These are phyloP conservation scores for Mantis religiosa DNA, from an alignment of 2,888 invertebrate genomes.

Conservation along the genomic window DNA sequence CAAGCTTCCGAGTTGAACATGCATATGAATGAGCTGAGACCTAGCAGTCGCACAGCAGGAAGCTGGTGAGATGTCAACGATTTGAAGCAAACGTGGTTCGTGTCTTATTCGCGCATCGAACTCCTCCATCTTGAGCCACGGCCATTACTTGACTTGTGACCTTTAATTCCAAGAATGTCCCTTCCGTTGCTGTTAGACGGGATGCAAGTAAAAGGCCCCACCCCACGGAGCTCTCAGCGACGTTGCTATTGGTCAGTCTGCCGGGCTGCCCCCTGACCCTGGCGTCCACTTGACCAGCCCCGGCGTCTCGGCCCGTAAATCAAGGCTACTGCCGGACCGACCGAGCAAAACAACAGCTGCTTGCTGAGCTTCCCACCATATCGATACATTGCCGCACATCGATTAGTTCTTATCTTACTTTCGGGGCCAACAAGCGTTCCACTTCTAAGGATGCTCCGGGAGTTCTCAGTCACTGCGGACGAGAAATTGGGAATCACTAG, in stretches of 20 bases:
- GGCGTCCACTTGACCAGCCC: slow-evolving; percentile 13
- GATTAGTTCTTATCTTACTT: too few species aligned
- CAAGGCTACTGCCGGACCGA: slow-evolving; percentile 1
- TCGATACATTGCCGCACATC: too few species aligned
- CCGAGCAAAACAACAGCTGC: too few species aligned
- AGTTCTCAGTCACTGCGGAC: too few species aligned
- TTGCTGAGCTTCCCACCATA: too few species aligned
- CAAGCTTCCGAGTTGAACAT: too few species aligned
- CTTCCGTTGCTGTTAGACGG: slow-evolving; percentile 5
- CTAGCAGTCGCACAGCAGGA: too few species aligned
- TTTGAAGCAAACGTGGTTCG: neutral
- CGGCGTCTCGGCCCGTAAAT: slow-evolving; percentile 13
- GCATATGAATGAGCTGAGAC: too few species aligned
- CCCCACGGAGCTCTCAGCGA: neutral
- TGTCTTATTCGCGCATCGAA: slow-evolving; percentile 13
- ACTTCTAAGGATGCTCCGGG: too few species aligned
- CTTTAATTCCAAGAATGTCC: neutral
- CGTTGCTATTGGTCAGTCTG: slow-evolving; percentile 20
- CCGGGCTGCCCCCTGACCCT: slow-evolving; percentile 8
- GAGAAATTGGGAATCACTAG: too few species aligned
- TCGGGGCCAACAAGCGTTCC: too few species aligned
- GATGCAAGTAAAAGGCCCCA: slow-evolving; percentile 23
- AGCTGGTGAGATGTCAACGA: too few species aligned
- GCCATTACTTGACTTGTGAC: slow-evolving; percentile 20
- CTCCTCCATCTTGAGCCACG: neutral